Evolutionary conservation across 2,113 vertebrate species (phyloP).

Genomic region (Formicarius rufipectus): DNA sequence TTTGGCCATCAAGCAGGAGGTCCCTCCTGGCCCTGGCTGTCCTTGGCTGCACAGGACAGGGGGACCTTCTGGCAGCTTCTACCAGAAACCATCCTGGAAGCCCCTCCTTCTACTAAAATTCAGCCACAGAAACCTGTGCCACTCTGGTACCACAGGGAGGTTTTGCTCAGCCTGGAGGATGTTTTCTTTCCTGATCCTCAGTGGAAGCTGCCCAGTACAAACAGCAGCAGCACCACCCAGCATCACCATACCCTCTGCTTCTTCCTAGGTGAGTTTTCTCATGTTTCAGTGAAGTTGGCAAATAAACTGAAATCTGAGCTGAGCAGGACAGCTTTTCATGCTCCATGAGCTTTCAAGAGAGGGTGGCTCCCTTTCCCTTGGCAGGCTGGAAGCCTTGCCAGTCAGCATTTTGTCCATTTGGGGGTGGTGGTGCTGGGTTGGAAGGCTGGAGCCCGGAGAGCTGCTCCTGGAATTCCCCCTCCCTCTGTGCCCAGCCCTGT

Average conservation of each 20-base stretch:
- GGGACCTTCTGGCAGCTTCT: too few species aligned
- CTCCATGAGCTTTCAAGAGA: background rate
- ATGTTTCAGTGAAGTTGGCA: background rate
- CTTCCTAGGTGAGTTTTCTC: background rate
- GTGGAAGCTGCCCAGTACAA: background rate
- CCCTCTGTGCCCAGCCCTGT: background rate
- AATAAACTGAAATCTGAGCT: background rate
- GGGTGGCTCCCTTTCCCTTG: background rate
- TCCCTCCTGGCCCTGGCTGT: too few species aligned
- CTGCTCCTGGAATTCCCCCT: background rate
- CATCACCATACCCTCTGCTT: background rate
- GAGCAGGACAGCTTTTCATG: background rate
- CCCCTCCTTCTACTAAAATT: too few species aligned
- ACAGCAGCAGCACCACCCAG: background rate
- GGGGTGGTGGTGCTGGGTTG: background rate
- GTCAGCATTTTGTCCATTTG: background rate
- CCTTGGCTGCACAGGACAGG: too few species aligned
- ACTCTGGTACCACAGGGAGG: background rate
- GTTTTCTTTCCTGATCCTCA: background rate
- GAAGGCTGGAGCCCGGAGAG: background rate
- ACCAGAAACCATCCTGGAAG: too few species aligned
- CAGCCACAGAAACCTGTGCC: too few species aligned
- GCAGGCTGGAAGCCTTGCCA: background rate
- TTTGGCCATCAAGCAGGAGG: too few species aligned
- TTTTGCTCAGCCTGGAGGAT: background rate